phyloP scores from a whole-genome alignment of 2,888 invertebrate species.

The Anagyrus pseudococci region DNA sequence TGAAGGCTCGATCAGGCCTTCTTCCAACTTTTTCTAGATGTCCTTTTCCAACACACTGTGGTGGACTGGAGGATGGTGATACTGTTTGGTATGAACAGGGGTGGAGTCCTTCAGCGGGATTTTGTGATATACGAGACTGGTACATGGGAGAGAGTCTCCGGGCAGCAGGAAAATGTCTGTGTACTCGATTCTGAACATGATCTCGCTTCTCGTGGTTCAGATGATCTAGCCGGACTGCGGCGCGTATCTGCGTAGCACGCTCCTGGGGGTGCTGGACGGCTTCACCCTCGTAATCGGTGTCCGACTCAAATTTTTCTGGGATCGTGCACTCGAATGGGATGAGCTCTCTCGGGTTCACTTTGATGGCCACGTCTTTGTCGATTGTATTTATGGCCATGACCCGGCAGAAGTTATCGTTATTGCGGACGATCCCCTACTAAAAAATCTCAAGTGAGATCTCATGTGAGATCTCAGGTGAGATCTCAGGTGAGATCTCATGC shows the following conservation, averaged over 20 bases:
- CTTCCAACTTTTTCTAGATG: not conserved
- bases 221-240: not conserved
- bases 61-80: not conserved
- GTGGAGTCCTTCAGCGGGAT: too few relatives aligned
- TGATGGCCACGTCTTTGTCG: not conserved
- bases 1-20: slow-evolving; percentile 20
- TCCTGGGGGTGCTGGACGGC: too few relatives aligned
- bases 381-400: not conserved
- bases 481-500: not conserved
- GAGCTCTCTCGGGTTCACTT: not conserved
- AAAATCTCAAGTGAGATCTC: too few relatives aligned
- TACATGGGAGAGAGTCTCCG: too few relatives aligned
- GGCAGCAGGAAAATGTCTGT: too few relatives aligned
- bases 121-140: too few relatives aligned
- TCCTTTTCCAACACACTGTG: not conserved
- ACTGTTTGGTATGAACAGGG: not conserved
- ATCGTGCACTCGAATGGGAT: not conserved
- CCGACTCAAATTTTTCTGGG: too few relatives aligned
- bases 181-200: too few relatives aligned
- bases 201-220: not conserved
- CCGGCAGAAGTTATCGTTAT: not conserved
- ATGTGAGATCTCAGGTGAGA: too few relatives aligned
- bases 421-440: not conserved
- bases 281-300: too few relatives aligned
- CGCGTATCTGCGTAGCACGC: too few relatives aligned